Percentiles rank a stretch among this genome's conserved stretches.
Conservation (phyloP, 2,797 vertebrate genomes). For the Tangara arthus region DNA sequence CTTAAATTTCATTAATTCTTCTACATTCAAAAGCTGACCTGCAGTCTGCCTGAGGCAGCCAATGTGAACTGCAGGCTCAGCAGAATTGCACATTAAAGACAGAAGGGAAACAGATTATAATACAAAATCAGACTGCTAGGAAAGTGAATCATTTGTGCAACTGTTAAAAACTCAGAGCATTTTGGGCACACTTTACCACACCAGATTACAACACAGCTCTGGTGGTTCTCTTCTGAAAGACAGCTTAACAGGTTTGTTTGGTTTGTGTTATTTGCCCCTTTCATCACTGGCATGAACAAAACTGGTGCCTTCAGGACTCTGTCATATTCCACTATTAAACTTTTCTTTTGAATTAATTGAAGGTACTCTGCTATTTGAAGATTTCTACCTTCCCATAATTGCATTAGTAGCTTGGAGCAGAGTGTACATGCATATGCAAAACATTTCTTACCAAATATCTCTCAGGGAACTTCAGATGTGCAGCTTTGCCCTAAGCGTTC, state of each 20-base stretch:
- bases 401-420: neutral
- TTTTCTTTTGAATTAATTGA: neutral
- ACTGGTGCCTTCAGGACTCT: neutral
- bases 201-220: neutral
- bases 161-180: neutral
- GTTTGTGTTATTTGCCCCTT: neutral
- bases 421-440: neutral
- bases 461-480: neutral
- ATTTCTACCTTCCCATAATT: neutral
- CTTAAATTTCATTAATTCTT: constrained; percentile 45
- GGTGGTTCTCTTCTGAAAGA: neutral
- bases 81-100: constrained; percentile 19
- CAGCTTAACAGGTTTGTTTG: neutral
- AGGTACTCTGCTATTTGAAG: neutral
- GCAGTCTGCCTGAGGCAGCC: neutral
- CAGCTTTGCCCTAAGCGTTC: neutral
- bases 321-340: neutral
- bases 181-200: neutral
- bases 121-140: constrained; percentile 11
- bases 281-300: neutral
- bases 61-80: constrained; percentile 21
- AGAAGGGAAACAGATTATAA: constrained; percentile 27
- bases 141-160: constrained; percentile 11
- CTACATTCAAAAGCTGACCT: constrained; percentile 46
- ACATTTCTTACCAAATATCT: neutral